These are phyloP conservation scores for Bombus difficillimus DNA, from an alignment of 1,140 invertebrate genomes.

Conservation along the genomic window DNA sequence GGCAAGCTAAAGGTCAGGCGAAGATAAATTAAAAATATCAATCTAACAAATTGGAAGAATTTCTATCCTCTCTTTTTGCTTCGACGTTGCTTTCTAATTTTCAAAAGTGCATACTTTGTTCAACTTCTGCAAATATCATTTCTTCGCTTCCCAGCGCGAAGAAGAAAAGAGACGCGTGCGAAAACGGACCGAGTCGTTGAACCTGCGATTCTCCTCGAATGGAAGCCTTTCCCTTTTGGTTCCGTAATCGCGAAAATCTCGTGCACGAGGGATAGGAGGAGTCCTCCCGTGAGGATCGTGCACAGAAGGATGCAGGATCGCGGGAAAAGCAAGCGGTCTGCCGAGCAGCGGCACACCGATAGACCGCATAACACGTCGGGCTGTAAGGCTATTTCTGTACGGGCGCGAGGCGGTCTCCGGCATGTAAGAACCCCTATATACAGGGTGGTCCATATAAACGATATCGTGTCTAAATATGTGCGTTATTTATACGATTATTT, in stretches of 20 bases:
- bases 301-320: constrained; percentile 38
- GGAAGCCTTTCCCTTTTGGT: neutral
- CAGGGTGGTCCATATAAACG: neutral
- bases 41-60: no score
- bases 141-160: neutral
- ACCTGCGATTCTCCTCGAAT: neutral
- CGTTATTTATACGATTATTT: neutral
- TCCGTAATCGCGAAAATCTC: constrained; percentile 8
- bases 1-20: no score
- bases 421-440: constrained; percentile 52
- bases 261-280: neutral
- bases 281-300: neutral
- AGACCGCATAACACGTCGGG: constrained; percentile 64
- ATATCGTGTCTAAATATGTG: no score
- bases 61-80: no score
- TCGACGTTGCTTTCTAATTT: no score
- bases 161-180: neutral
- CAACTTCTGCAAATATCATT: no score
- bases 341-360: constrained; percentile 54
- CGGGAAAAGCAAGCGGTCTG: constrained; percentile 56
- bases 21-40: no score
- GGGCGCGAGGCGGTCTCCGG: constrained; percentile 61
- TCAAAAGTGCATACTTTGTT: no score
- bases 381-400: constrained; percentile 68
- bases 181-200: neutral